These are phyloP conservation scores for Corythucha ciliata DNA, from an alignment of 2,888 invertebrate genomes.

Conservation along the genomic window DNA sequence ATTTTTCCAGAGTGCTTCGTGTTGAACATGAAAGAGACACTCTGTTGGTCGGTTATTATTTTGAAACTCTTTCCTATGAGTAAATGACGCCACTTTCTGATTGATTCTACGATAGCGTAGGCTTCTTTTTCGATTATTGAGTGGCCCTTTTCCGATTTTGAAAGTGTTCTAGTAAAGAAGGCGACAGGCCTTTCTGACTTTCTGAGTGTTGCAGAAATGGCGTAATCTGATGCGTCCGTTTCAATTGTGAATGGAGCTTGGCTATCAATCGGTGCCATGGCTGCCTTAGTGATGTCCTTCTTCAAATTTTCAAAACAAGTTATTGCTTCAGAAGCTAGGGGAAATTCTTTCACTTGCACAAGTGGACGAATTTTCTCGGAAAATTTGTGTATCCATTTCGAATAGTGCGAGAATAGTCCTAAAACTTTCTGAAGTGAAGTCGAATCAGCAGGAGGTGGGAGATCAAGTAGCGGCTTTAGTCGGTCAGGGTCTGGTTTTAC, in stretches of 20 bases:
- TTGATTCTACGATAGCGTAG: conserved; percentile 29
- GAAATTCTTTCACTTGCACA: conserved; percentile 2
- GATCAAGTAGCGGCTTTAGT: neutral
- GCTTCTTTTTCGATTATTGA: conserved; percentile 32
- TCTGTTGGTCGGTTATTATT: conserved; percentile 27
- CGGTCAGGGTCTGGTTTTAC: conserved; percentile 8
- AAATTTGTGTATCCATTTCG: conserved; percentile 8
- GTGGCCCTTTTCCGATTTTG: conserved; percentile 23
- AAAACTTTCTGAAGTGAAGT: conserved; percentile 7
- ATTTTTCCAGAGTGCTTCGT: conserved; percentile 21
- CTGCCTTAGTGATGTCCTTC: conserved; percentile 2
- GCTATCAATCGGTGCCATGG: neutral
- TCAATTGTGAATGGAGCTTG: neutral
- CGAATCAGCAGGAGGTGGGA: conserved; percentile 3
- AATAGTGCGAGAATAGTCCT: conserved; percentile 17
- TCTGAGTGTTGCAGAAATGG: conserved; percentile 11
- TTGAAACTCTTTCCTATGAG: conserved; percentile 24
- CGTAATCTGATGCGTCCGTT: neutral
- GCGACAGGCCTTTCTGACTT: conserved; percentile 18
- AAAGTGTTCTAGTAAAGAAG: conserved; percentile 25
- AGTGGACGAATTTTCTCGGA: neutral
- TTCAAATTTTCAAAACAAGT: neutral
- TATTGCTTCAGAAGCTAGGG: neutral
- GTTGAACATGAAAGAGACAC: too few relatives aligned
- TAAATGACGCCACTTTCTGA: conserved; percentile 29